Evolutionary conservation across 2,888 invertebrate genomes (phyloP), one percentile per base, ranked within the genome.

Genomic region (Cheilosia urbana): DNA sequence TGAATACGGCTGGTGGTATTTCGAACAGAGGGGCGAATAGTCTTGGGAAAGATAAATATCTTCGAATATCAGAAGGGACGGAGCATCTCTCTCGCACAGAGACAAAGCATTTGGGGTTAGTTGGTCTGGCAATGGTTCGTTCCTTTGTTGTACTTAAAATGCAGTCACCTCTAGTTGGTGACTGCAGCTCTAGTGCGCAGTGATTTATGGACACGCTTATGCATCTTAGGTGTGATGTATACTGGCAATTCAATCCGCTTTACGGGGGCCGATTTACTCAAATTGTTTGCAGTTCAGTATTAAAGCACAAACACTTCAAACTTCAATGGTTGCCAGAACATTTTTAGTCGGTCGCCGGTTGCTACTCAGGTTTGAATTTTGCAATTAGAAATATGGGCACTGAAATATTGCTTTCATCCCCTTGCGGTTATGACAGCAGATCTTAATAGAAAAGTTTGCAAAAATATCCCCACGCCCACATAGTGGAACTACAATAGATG

Each of bases 171-270:
- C 57, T 51, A 27, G 55, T 11, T 45, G 65, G 37, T 58, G 53
- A 60, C 58, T 83, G 63, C 72, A 73, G 27, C 42, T 51, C 57
- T 9, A 13, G 21, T 4, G 58, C 40, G 40, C 51, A 45, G 57
- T 83, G 78, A 78, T 83, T 83, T 73, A 83, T 78, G 63, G 17
- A 24, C 21, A 19, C 49, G 73, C 58, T 78, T 83, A 68, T 51
- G 45, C 49, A 68, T 55, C 55, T 55, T 42, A 49, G 47, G 47
- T 77, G 66, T 34, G 60, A 49, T 72, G 21, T 11, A 55, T 19
- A 37, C 9, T 49, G 37, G 21, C 49, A 37, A 57, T 47, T 49
- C 15, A 21, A 2, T 49, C 15, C 45, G 21, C 9, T 34, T 55
- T 34, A n/a, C 9, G 7, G 15, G n/a, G 42, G 4, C 6, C 2